Evolutionary conservation across 2,888 invertebrate genomes (phyloP).

Genomic region (Arge pagana): DNA sequence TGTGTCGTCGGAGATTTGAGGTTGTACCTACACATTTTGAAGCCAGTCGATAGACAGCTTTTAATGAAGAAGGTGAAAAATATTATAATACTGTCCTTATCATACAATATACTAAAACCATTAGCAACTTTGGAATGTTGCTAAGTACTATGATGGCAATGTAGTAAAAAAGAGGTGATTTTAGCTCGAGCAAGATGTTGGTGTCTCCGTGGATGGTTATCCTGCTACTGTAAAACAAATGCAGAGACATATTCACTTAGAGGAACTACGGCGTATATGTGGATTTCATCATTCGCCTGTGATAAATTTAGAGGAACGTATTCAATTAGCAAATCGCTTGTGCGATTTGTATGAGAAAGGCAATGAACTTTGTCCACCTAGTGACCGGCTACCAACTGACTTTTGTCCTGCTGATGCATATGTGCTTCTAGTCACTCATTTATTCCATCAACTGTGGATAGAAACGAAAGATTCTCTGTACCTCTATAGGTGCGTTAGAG

Average conservation of each 20-base stretch:
- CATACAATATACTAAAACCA: too few relatives aligned
- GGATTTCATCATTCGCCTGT: constrained; percentile 64
- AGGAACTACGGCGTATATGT: constrained; percentile 75
- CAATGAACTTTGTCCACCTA: constrained; percentile 49
- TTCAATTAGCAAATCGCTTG: constrained; percentile 44
- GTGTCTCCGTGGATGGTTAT: constrained; percentile 48
- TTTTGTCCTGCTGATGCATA: constrained; percentile 81
- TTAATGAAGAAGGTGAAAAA: constrained; percentile 54
- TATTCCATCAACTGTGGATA: constrained; percentile 64
- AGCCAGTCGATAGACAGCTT: constrained; percentile 65
- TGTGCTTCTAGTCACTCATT: constrained; percentile 76
- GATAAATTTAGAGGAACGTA: constrained; percentile 42
- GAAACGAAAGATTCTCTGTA: constrained; percentile 57
- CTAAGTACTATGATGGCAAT: background rate
- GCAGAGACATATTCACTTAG: constrained; percentile 79
- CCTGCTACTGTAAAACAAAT: constrained; percentile 68
- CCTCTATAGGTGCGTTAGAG: constrained; percentile 49
- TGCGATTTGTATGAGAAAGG: constrained; percentile 49
- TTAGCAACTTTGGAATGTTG: too few relatives aligned
- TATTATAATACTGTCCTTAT: constrained; percentile 2
- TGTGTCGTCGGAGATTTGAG: constrained; percentile 86
- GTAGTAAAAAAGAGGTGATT: background rate
- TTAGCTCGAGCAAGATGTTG: constrained; percentile 50
- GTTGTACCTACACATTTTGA: constrained; percentile 73
- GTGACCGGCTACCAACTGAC: constrained; percentile 69